Evolutionary conservation across 2,888 invertebrate genomes (phyloP).

Genomic region (Brenthis daphne): DNA sequence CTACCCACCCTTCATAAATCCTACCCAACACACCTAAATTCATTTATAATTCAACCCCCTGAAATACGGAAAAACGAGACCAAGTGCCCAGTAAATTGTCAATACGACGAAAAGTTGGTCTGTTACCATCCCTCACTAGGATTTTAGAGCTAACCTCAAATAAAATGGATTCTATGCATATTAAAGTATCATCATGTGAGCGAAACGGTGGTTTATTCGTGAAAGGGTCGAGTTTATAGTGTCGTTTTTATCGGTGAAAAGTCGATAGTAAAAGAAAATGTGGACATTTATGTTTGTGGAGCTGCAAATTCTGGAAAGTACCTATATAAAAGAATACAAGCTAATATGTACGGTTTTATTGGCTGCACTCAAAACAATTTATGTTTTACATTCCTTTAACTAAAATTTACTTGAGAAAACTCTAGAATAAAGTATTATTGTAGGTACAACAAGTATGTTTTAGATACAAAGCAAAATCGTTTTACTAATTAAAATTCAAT

Average conservation of each 20-base stretch:
- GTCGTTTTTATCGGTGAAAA: constrained; percentile 66
- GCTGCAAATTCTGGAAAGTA: constrained; percentile 46
- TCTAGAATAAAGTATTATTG: background rate
- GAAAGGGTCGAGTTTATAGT: constrained; percentile 68
- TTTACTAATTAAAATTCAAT: too few relatives aligned
- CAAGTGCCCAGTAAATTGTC: constrained; percentile 63
- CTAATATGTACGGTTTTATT: constrained; percentile 38
- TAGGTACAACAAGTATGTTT: background rate
- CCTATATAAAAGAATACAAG: constrained; percentile 41
- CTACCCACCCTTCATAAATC: constrained; percentile 78
- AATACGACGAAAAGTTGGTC: constrained; percentile 48
- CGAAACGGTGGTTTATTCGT: constrained; percentile 66
- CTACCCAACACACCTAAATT: constrained; percentile 63
- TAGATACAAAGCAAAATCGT: too few relatives aligned
- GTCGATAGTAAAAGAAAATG: constrained; percentile 70
- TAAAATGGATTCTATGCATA: constrained; percentile 79
- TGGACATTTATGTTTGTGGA: constrained; percentile 54
- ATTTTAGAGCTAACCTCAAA: constrained; percentile 67
- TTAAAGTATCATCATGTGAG: constrained; percentile 77
- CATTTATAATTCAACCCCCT: constrained; percentile 72
- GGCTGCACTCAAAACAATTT: constrained; percentile 31
- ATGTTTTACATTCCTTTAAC: constrained; percentile 19
- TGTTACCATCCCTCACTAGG: constrained; percentile 53
- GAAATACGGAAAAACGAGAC: constrained; percentile 71
- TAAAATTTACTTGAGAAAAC: background rate